These are phyloP conservation scores for Latrodectus hesperus DNA, from an alignment of 2,888 invertebrate species.

Conservation along the genomic window DNA sequence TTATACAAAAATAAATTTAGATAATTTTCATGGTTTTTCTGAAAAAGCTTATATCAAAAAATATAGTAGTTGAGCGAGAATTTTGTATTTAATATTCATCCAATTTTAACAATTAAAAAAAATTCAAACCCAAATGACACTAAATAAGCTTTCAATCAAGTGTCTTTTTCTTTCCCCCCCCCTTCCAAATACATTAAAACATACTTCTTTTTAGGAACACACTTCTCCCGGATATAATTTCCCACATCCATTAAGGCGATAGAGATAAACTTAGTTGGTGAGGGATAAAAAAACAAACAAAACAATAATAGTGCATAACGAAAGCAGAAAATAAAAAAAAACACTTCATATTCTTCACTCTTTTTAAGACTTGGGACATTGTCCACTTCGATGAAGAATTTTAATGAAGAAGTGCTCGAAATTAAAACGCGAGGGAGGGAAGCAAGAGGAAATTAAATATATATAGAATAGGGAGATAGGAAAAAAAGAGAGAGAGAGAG, in stretches of 20 bases:
- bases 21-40: too few relatives aligned
- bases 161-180: neutral
- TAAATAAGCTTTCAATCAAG: neutral
- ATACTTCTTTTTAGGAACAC: neutral
- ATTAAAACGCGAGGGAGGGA: conserved; percentile 34
- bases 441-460: conserved; percentile 9
- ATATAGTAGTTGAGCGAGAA: too few relatives aligned
- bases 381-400: conserved; percentile 31
- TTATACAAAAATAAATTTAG: too few relatives aligned
- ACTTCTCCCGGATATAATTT: neutral
- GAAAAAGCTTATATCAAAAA: too few relatives aligned
- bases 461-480: neutral
- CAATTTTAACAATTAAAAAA: neutral
- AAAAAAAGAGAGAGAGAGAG: neutral
- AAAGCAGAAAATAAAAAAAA: neutral
- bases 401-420: conserved; percentile 50
- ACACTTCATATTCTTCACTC: neutral
- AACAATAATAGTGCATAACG: neutral
- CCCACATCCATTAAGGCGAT: neutral
- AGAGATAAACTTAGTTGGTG: neutral
- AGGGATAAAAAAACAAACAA: too few relatives aligned
- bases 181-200: neutral
- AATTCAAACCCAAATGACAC: neutral
- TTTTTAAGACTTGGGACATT: neutral
- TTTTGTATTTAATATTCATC: too few relatives aligned